Conservation (phyloP, 2,113 vertebrate genomes). For the Laticauda laticaudata region DNA sequence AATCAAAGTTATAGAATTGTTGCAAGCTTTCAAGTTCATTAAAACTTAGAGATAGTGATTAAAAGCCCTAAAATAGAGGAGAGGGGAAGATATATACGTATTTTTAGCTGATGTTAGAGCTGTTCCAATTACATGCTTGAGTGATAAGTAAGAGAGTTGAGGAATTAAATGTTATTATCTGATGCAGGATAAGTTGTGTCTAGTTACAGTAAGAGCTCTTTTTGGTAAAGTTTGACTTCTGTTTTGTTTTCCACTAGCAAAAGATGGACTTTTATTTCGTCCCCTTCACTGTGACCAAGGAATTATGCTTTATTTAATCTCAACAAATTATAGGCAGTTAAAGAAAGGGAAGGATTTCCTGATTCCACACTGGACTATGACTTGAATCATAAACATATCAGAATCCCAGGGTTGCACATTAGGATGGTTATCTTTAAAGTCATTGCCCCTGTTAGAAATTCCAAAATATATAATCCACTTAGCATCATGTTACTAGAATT, state of each 20-base stretch:
- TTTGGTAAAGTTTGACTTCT: background rate
- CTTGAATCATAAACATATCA: background rate
- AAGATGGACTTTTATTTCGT: background rate
- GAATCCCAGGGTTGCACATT: background rate
- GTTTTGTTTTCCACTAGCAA: background rate
- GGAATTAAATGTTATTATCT: background rate
- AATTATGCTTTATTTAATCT: background rate
- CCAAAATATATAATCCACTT: background rate
- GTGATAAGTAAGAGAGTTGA: background rate
- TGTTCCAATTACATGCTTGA: background rate
- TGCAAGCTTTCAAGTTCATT: background rate
- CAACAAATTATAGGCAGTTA: background rate
- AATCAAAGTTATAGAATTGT: background rate
- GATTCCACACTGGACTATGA: background rate
- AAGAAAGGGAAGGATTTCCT: background rate
- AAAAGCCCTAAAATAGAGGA: background rate
- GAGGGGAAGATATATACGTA: background rate
- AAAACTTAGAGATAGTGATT: background rate
- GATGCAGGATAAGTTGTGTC: background rate
- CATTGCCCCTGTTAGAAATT: background rate
- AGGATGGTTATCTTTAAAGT: background rate
- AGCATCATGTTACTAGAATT: background rate
- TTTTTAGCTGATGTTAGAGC: background rate
- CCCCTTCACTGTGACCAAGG: background rate
- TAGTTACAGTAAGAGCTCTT: background rate